Conservation (phyloP, 2,797 vertebrate genomes). For the Sphaeramia orbicularis region DNA sequence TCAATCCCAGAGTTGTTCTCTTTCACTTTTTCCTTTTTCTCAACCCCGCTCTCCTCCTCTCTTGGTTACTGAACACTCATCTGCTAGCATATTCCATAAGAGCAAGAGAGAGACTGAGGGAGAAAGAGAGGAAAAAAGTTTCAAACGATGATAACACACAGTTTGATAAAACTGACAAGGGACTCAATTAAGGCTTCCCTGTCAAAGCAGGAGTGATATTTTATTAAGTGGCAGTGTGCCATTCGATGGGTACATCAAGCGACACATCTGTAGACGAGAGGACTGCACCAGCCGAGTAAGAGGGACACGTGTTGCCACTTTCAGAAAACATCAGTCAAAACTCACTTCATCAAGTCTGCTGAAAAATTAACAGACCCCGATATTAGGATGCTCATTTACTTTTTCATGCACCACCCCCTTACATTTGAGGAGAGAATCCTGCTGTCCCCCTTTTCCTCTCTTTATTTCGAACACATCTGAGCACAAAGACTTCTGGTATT, state of each 20-base stretch:
- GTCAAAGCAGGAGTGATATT: slow-evolving; percentile 88
- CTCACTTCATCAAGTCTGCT: slow-evolving; percentile 86
- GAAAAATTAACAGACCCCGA: slow-evolving; percentile 84
- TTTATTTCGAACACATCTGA: slow-evolving; percentile 54
- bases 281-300: slow-evolving; percentile 82
- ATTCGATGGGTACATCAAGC: slow-evolving; percentile 87
- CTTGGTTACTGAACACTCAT: slow-evolving; percentile 86
- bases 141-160: slow-evolving; percentile 83
- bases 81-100: slow-evolving; percentile 86
- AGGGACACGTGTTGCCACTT: slow-evolving; percentile 88
- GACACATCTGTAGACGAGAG: slow-evolving; percentile 87
- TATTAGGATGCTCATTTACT: slow-evolving; percentile 84
- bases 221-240: slow-evolving; percentile 88
- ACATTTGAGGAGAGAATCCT: slow-evolving; percentile 62
- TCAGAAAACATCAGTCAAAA: slow-evolving; percentile 88
- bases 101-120: slow-evolving; percentile 63
- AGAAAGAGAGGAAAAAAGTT: slow-evolving; percentile 76
- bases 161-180: slow-evolving; percentile 91
- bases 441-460: slow-evolving; percentile 47
- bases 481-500: slow-evolving; percentile 59
- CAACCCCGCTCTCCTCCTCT: slow-evolving; percentile 44
- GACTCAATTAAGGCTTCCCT: slow-evolving; percentile 89
- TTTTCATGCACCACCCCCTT: slow-evolving; percentile 71
- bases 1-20: slow-evolving; percentile 59
- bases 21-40: slow-evolving; percentile 53